A percentile compares a stretch with the other conserved stretches of the same genome.
Conservation (phyloP, 2,888 invertebrate species). For the Salpingus planirostris region DNA sequence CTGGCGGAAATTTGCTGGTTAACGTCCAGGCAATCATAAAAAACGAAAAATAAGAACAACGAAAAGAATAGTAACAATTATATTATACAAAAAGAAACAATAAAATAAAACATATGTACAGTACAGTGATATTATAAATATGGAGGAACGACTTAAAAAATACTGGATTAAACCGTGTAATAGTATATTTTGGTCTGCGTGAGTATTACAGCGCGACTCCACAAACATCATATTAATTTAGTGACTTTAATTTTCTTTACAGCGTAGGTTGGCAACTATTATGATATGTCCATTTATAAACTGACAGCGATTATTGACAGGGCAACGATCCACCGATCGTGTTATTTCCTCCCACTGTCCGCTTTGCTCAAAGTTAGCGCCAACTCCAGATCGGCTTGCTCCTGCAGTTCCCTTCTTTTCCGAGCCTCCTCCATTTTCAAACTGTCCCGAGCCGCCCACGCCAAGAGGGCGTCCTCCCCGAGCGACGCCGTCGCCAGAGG, state of each 20-base stretch:
- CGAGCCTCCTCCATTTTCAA: constrained; percentile 53
- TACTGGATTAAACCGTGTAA: constrained; percentile 6
- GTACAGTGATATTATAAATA: constrained; percentile 12
- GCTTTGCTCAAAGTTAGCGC: constrained; percentile 60
- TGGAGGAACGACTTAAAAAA: constrained; percentile 9
- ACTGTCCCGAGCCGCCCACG: constrained; percentile 67
- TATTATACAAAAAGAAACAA: constrained; percentile 11
- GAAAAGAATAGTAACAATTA: constrained; percentile 12
- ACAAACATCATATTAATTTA: not conserved
- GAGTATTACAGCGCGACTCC: no score
- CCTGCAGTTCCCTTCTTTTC: constrained; percentile 49
- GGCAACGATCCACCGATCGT: constrained; percentile 2
- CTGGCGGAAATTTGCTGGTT: constrained; percentile 12
- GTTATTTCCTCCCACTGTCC: constrained; percentile 30
- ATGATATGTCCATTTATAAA: no score
- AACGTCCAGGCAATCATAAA: constrained; percentile 6
- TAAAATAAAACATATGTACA: constrained; percentile 13
- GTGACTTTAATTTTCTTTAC: not conserved
- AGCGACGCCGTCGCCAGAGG: constrained; percentile 28
- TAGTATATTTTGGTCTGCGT: constrained; percentile 1
- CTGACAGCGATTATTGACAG: constrained; percentile 7
- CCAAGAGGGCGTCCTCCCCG: constrained; percentile 60
- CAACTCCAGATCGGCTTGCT: constrained; percentile 64
- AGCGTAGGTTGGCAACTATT: no score
- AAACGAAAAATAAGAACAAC: constrained; percentile 5